These are phyloP conservation scores for Chiloscyllium plagiosum DNA, from an alignment of 2,113 vertebrate species.

Conservation along the genomic window DNA sequence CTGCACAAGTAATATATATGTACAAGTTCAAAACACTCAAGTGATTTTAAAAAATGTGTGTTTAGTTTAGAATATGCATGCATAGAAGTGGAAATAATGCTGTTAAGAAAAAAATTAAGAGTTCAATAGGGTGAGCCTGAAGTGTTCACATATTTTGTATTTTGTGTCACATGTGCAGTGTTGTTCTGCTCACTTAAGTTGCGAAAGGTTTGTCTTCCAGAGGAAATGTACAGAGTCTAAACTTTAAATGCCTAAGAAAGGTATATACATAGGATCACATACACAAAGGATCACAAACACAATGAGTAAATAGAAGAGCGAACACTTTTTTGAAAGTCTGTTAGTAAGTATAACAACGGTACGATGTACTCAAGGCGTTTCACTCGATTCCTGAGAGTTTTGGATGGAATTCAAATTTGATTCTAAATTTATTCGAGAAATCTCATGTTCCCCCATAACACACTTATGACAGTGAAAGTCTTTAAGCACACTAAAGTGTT, in stretches of 20 bases:
- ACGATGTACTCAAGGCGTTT: background rate
- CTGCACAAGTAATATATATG: background rate
- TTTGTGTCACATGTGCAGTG: background rate
- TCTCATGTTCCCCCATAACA: background rate
- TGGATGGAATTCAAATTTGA: background rate
- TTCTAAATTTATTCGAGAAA: background rate
- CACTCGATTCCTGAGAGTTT: background rate
- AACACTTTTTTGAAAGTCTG: background rate
- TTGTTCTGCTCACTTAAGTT: background rate
- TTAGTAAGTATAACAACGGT: background rate
- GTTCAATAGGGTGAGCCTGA: background rate
- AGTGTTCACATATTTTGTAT: background rate
- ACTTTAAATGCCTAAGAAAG: background rate
- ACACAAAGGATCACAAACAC: background rate
- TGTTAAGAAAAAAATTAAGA: background rate
- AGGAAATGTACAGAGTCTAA: background rate
- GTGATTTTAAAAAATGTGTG: background rate
- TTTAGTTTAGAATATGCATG: background rate
- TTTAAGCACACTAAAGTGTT: background rate
- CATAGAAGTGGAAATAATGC: too few relatives aligned
- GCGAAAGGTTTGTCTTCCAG: background rate
- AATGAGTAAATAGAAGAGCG: background rate
- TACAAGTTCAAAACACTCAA: background rate
- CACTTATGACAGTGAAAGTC: background rate
- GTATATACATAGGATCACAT: background rate